Evolutionary conservation across 2,888 invertebrate species (phyloP).

Genomic region (Monoplex corrugatus): DNA sequence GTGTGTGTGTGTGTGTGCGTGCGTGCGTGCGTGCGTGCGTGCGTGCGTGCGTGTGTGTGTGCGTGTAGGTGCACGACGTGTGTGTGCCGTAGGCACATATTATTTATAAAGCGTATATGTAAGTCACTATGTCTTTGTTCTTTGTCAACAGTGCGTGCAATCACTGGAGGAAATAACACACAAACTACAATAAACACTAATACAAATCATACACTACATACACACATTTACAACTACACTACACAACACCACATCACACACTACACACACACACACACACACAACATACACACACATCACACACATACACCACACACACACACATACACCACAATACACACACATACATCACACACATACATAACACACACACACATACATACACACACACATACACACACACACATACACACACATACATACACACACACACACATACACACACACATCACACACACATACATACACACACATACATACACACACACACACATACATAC

Average conservation of each 20-base stretch:
- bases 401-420: background rate
- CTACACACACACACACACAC: too few species aligned
- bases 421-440: background rate
- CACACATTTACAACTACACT: too few species aligned
- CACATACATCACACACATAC: background rate
- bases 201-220: too few species aligned
- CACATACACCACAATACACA: background rate
- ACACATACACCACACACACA: background rate
- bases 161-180: too few species aligned
- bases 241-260: too few species aligned
- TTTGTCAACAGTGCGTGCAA: too few species aligned
- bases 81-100: too few species aligned
- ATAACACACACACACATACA: background rate
- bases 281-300: too few species aligned
- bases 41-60: background rate
- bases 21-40: background rate
- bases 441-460: background rate
- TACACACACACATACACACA: background rate
- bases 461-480: background rate
- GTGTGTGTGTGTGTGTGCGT: background rate
- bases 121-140: too few species aligned
- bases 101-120: too few species aligned
- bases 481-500: background rate
- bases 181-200: too few species aligned
- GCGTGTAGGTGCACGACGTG: background rate